Conservation (phyloP, 2,888 invertebrate species). For the Ophion ventricosus region DNA sequence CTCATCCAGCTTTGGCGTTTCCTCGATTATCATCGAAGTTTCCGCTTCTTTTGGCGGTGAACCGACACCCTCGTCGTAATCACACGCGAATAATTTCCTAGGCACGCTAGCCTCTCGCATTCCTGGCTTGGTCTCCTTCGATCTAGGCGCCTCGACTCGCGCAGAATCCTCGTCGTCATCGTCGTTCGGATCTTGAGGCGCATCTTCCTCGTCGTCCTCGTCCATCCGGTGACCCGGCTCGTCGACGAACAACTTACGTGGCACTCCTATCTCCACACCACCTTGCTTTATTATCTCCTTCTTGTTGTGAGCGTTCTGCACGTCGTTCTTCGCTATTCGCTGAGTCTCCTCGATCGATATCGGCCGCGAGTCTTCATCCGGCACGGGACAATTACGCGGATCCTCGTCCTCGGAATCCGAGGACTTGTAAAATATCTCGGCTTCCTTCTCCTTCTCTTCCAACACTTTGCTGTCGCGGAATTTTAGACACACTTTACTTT, state of each 20-base stretch:
- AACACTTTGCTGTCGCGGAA: constrained; percentile 85
- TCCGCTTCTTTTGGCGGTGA: constrained; percentile 50
- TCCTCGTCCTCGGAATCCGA: constrained; percentile 84
- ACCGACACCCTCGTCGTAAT: constrained; percentile 55
- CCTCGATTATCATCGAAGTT: not conserved
- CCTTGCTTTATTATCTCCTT: constrained; percentile 69
- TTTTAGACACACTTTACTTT: not conserved
- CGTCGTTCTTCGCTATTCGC: constrained; percentile 54
- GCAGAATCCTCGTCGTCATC: constrained; percentile 27
- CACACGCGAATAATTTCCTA: constrained; percentile 66
- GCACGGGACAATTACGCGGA: constrained; percentile 15
- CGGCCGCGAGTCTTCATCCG: not conserved
- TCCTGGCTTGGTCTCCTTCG: constrained; percentile 62
- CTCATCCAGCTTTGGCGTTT: not conserved
- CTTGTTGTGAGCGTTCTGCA: constrained; percentile 67
- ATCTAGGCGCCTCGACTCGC: constrained; percentile 27
- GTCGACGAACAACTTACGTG: constrained; percentile 70
- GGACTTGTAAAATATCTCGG: constrained; percentile 90
- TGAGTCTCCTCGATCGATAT: constrained; percentile 62
- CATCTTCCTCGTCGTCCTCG: not conserved
- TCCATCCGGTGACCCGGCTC: constrained; percentile 44
- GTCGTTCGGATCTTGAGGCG: not conserved
- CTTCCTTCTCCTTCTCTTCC: constrained; percentile 90
- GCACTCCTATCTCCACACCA: constrained; percentile 66
- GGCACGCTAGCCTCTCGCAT: constrained; percentile 58